Conservation (phyloP, 2,797 vertebrate genomes). For the Salarias fasciatus region DNA sequence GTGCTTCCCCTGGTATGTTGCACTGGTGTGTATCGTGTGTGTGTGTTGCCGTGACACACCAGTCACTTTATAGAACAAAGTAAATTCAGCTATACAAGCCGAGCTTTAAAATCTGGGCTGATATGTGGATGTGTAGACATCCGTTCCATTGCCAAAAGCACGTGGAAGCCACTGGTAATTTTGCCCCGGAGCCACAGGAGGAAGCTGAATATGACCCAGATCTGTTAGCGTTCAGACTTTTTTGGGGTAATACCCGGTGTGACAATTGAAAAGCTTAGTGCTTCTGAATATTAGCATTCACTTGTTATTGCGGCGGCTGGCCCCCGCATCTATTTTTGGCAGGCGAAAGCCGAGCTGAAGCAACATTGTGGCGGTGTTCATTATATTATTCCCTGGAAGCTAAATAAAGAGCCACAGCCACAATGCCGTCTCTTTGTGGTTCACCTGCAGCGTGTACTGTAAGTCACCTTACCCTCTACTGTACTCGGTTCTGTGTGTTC, state of each 20-base stretch:
- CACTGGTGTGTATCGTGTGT: slow-evolving; percentile 6
- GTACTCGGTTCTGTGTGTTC: slow-evolving; percentile 9
- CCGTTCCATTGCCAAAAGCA: slow-evolving; percentile 46
- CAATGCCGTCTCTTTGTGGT: slow-evolving; percentile 29
- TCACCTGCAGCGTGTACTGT: slow-evolving; percentile 1
- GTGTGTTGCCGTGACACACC: background rate
- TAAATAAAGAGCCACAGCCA: slow-evolving; percentile 44
- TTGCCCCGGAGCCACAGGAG: slow-evolving; percentile 58
- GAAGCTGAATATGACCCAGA: slow-evolving; percentile 49
- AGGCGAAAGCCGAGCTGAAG: slow-evolving; percentile 57
- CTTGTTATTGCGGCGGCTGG: slow-evolving; percentile 53
- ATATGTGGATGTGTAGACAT: slow-evolving; percentile 56
- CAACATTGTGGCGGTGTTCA: slow-evolving; percentile 45
- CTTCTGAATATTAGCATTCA: slow-evolving; percentile 64
- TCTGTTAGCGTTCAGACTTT: slow-evolving; percentile 44
- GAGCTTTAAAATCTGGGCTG: slow-evolving; percentile 27
- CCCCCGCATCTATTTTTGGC: slow-evolving; percentile 72
- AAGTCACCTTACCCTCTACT: background rate
- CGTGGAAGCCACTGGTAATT: slow-evolving; percentile 28
- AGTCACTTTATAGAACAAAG: slow-evolving; percentile 33
- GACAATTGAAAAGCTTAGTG: slow-evolving; percentile 65
- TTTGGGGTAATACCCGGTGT: slow-evolving; percentile 43
- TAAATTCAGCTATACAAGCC: slow-evolving; percentile 10
- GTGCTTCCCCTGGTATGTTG: slow-evolving; percentile 1
- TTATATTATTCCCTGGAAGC: slow-evolving; percentile 56